Base-by-base conservation (phyloP, 2,888 invertebrate genomes). In the Mystacides longicornis region DNA sequence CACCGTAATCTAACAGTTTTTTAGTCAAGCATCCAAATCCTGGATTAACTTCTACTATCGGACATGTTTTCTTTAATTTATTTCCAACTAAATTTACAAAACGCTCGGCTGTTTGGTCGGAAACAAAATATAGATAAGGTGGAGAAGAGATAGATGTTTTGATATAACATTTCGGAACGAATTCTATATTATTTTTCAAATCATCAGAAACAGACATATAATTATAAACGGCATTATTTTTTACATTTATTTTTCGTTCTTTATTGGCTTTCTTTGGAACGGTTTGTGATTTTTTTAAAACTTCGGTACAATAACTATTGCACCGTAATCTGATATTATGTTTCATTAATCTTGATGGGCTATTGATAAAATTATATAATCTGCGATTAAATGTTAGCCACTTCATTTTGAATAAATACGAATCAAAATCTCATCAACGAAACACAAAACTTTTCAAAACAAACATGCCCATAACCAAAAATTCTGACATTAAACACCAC, bases 1-100 rank as follows among this genome's bases (percentile, higher is more conserved):
- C 68, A 27, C 74, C 75, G 60, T 67, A 68, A 5, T 77, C 65
- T 3, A 87, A 67, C 27, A 89, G 66, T 62, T 83, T 74, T 61
- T 74, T 67, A 1, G 85, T 83, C 49, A 88, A 67, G 19, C 82
- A 68, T 0, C 88, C 86, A 43, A 82, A 70, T 0, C 88, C 88
- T 1, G 88, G 83, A 70, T 85, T 85, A 0, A 84, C 73, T 72
- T 89, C 88, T n/a, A 83, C 69, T 16, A 84, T 65, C 2, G 77
- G 71, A 48, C 67, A 64, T n/a, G 67, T 63, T 11, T 65, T 58
- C 21, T 63, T 62, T 20, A 79, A 62, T 58, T 71, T 65, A 11
- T 64, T 62, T 58, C 66, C 66, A n/a, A 80, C 67, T 23, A 71
- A 64, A 21, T 66, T 63, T 2, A 66, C 65, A 54, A 80, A 72